Conservation (phyloP, 2,113 vertebrate genomes). For the Colaptes auratus region DNA sequence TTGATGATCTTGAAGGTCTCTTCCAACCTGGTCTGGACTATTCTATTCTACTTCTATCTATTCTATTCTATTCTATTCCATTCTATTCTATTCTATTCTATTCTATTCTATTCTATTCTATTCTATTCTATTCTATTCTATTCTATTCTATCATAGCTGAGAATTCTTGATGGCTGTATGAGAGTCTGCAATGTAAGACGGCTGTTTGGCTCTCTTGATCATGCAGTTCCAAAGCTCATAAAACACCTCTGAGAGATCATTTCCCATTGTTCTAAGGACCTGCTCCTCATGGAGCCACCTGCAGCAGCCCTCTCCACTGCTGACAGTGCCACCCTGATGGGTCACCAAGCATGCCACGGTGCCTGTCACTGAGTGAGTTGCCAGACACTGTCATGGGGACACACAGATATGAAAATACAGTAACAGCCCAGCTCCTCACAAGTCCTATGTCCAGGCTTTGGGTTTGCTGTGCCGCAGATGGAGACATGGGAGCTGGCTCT, state of each 20-base stretch:
- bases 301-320: not conserved
- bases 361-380: not conserved
- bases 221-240: fast-evolving
- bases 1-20: no score
- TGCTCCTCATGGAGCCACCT: not conserved
- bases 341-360: fast-evolving
- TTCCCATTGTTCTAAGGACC: not conserved
- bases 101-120: no score
- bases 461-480: not conserved
- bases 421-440: not conserved
- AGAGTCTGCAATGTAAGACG: not conserved
- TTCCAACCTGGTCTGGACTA: no score
- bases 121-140: no score
- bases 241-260: not conserved
- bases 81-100: no score
- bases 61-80: no score
- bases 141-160: not conserved
- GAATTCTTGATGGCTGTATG: not conserved
- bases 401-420: not conserved
- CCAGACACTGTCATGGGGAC: fast-evolving
- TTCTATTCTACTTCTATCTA: no score
- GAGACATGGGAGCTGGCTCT: not conserved
- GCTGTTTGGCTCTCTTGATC: fast-evolving
- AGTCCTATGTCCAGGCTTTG: not conserved
- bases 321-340: not conserved